These are phyloP conservation scores for Macrobrachium rosenbergii DNA, from an alignment of 1,140 invertebrate species.

Conservation along the genomic window DNA sequence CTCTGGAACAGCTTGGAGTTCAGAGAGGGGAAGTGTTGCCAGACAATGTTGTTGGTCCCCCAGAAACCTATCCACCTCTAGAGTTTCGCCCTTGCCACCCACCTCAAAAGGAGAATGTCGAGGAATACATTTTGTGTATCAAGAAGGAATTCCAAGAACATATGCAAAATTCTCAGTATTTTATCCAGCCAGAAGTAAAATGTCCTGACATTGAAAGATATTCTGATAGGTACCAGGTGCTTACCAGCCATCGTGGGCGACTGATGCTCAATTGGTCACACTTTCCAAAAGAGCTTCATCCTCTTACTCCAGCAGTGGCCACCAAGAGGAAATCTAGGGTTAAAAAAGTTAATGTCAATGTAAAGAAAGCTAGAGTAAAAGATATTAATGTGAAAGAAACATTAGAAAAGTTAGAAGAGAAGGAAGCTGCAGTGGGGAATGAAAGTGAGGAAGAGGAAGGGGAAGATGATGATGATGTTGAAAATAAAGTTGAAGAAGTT, in stretches of 20 bases:
- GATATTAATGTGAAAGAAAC: conserved; percentile 46
- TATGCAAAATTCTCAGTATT: conserved; percentile 74
- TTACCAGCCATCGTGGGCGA: conserved; percentile 59
- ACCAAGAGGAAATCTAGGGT: conserved; percentile 41
- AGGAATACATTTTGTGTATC: conserved; percentile 75
- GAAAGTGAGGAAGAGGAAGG: conserved; percentile 28
- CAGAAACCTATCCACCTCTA: conserved; percentile 77
- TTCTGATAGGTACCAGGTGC: conserved; percentile 77
- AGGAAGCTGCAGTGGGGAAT: conserved; percentile 37
- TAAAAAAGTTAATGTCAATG: conserved; percentile 14
- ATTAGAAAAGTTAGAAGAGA: conserved; percentile 63
- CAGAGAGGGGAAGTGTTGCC: conserved; percentile 76
- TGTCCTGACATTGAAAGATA: conserved; percentile 78
- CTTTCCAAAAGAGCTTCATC: conserved; percentile 53
- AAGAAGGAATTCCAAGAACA: conserved; percentile 76
- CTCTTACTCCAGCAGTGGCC: neutral
- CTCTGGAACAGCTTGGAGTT: conserved; percentile 77
- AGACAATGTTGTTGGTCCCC: conserved; percentile 76
- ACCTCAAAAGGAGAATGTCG: conserved; percentile 68
- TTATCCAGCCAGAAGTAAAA: conserved; percentile 71
- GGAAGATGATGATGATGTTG: conserved; percentile 29
- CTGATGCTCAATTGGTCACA: conserved; percentile 42
- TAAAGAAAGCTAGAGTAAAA: conserved; percentile 36
- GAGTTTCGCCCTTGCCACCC: conserved; percentile 76
- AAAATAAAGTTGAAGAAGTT: conserved; percentile 37